phyloP scores from a whole-genome alignment of 2,113 vertebrate genomes.

The Smithornis capensis region DNA sequence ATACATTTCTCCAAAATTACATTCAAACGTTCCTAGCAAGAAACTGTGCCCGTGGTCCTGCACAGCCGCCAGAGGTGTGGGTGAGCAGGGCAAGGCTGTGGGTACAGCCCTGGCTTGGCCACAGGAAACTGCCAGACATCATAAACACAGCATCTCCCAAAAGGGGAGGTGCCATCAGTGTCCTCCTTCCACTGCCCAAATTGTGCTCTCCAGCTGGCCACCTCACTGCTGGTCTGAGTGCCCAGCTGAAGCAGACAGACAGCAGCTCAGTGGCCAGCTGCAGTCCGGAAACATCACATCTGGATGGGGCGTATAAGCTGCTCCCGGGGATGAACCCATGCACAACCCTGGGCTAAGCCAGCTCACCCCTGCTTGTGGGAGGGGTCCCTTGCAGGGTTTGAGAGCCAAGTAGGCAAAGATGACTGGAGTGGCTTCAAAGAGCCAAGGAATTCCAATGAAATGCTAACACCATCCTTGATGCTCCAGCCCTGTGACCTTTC shows the following conservation, averaged over 20 bases:
- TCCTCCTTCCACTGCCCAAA: not conserved
- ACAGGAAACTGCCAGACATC: constrained; percentile 27
- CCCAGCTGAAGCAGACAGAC: not conserved
- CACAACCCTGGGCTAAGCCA: not conserved
- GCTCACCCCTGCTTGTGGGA: not conserved
- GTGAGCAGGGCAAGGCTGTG: not conserved
- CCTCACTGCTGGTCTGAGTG: fast-evolving
- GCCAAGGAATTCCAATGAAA: not conserved
- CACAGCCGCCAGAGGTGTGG: not conserved
- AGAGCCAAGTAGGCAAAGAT: not conserved
- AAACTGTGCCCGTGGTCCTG: not conserved
- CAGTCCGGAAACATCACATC: not conserved
- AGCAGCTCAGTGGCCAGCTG: not conserved
- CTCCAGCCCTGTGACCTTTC: not conserved
- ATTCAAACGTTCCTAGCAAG: constrained; percentile 14
- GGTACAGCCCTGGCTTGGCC: not conserved
- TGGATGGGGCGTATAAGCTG: not conserved
- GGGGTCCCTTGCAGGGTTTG: not conserved
- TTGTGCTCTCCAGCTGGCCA: not conserved
- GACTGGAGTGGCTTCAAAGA: fast-evolving
- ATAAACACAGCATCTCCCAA: constrained; percentile 3
- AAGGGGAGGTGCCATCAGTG: not conserved
- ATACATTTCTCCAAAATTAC: not conserved
- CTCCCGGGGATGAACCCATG: not conserved
- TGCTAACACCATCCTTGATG: not conserved